Percentiles rank a stretch among this genome's conserved stretches.
Evolutionary conservation across 2,797 vertebrate genomes (phyloP).

Genomic region (Arnoldichthys spilopterus): DNA sequence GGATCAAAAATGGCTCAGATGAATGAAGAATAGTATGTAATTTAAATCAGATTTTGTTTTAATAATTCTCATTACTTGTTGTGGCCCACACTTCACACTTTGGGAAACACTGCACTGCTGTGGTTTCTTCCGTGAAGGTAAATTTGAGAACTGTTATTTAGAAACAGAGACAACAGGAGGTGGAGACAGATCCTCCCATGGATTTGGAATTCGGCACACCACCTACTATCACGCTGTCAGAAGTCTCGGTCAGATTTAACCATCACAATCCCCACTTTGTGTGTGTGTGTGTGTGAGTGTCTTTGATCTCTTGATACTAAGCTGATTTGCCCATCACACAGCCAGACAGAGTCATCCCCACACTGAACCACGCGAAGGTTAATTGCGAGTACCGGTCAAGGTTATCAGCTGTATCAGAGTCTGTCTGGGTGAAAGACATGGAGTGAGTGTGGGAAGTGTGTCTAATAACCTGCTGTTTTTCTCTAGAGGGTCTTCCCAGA

Average conservation of each 20-base stretch:
- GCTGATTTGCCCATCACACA: conserved; percentile 29
- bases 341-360: conserved; percentile 13
- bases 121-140: too few relatives aligned
- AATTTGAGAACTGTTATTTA: too few relatives aligned
- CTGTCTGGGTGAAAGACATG: conserved; percentile 2
- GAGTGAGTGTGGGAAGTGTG: background rate
- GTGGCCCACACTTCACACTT: too few relatives aligned
- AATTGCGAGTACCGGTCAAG: conserved; percentile 63
- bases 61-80: too few relatives aligned
- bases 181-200: too few relatives aligned
- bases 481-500: background rate
- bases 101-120: too few relatives aligned
- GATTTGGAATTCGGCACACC: too few relatives aligned
- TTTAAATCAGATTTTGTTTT: too few relatives aligned
- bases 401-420: conserved; percentile 45
- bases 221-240: background rate
- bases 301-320: conserved; percentile 34
- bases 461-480: background rate
- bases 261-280: background rate
- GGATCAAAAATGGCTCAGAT: too few relatives aligned
- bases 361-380: conserved; percentile 34
- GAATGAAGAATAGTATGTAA: too few relatives aligned
- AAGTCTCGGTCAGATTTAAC: too few relatives aligned
- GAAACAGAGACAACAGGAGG: too few relatives aligned
- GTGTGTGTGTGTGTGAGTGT: conserved; percentile 12